Percentiles rank a stretch among this genome's conserved stretches.
Evolutionary conservation across 1,140 invertebrate genomes (phyloP).

Genomic region (Diorhabda elongata): DNA sequence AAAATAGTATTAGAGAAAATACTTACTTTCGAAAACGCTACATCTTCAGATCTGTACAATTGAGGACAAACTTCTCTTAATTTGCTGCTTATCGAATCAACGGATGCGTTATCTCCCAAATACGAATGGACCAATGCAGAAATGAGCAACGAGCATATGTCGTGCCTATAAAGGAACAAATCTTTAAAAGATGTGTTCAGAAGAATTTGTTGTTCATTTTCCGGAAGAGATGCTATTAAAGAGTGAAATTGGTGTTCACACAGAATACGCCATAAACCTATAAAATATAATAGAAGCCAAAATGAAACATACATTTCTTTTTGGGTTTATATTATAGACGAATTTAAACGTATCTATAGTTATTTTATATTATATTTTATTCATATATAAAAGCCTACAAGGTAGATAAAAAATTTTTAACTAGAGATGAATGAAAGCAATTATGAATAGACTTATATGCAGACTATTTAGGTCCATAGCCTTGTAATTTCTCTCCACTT

Average conservation of each 20-base stretch:
- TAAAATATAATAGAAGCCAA: slow-evolving; percentile 16
- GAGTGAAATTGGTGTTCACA: slow-evolving; percentile 89
- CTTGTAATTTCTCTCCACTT: too few species aligned
- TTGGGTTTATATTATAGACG: too few species aligned
- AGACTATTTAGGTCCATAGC: too few species aligned
- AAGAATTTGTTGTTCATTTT: slow-evolving; percentile 57
- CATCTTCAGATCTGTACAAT: slow-evolving; percentile 93
- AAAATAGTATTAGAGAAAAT: slow-evolving; percentile 8
- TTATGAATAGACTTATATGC: too few species aligned
- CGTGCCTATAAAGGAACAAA: slow-evolving; percentile 77
- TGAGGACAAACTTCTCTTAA: slow-evolving; percentile 90
- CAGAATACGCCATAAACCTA: slow-evolving; percentile 90
- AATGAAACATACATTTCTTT: too few species aligned
- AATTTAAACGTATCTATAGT: too few species aligned
- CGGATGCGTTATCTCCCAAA: slow-evolving; percentile 89
- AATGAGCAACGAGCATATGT: slow-evolving; percentile 72
- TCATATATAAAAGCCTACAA: too few species aligned
- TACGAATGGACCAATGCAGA: slow-evolving; percentile 79
- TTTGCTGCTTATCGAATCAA: slow-evolving; percentile 83
- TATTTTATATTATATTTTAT: too few species aligned
- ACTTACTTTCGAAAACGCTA: slow-evolving; percentile 82
- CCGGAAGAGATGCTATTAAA: slow-evolving; percentile 63
- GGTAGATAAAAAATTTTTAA: too few species aligned
- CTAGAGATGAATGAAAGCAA: too few species aligned
- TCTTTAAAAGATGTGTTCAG: slow-evolving; percentile 64